Base-by-base conservation (phyloP, 2,888 invertebrate genomes). In the Himalopsyche tibetana region DNA sequence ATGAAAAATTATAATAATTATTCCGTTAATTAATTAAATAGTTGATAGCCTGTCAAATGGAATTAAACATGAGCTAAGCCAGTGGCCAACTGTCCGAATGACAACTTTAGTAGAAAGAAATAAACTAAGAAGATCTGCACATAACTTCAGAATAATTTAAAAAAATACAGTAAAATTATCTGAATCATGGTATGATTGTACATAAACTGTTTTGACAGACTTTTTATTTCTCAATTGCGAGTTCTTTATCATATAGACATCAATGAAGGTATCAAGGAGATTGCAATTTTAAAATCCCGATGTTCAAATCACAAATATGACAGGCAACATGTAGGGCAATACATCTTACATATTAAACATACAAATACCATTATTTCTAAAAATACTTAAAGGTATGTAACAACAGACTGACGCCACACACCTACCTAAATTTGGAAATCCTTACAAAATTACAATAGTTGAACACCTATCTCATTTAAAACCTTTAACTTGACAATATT, bases 321-420 rank as follows among this genome's bases (percentile, higher is more conserved):
- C 19, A 63, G n/a, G 17, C 56, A 56, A 56, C n/a, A 8, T 19
- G 6, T 8, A 8, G 28, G 63, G 63, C 11, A 28, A 63, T 19
- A 19, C 3, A 63, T 63, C 63, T 63, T 63, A 63, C 28, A 63
- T 11, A 63, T 63, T 63, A 63, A 56, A 63, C 63, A 63, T 63
- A 63, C 63, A 63, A 11, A 63, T 63, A 63, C 63, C 63, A 63
- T 63, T 63, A 63, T 63, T 19, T 63, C 63, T 63, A 63, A 19
- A 19, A 63, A 63, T 63, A 63, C 63, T 63, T 63, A 63, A 19
- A 63, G 63, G 19, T 63, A 63, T 63, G 19, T 6, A 63, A 8
- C 56, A 63, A 5, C 63, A 19, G 63, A 63, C 11, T 63, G n/a
- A 63, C 8, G 63, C 8, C 11, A 19, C 63, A 63, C 28, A 19